phyloP scores from a whole-genome alignment of 1,140 invertebrate genomes.

The Samia ricini region DNA sequence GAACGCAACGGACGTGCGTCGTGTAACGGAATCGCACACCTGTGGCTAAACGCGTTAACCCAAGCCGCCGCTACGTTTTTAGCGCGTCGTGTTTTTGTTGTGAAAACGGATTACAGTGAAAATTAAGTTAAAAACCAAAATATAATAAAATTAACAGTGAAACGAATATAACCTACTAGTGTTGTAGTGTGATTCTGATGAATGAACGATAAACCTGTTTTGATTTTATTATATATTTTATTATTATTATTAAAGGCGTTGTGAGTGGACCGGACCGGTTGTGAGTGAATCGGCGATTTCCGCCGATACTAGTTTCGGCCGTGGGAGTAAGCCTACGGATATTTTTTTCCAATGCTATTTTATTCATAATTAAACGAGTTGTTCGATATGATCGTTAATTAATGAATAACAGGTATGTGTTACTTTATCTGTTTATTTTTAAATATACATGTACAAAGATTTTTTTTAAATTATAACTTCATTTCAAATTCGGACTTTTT shows the following conservation, averaged over 20 bases:
- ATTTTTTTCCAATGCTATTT: slow-evolving; percentile 6
- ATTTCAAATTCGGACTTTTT: not conserved
- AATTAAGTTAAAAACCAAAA: not conserved
- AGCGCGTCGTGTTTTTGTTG: slow-evolving; percentile 12
- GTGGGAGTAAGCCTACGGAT: slow-evolving; percentile 28
- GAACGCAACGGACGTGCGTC: slow-evolving; percentile 31
- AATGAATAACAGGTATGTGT: not conserved
- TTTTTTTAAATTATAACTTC: no score
- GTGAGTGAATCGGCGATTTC: slow-evolving; percentile 33
- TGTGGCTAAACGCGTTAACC: slow-evolving; percentile 31
- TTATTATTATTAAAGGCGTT: slow-evolving; percentile 6
- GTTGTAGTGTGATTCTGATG: not conserved
- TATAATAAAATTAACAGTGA: not conserved
- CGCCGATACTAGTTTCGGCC: slow-evolving; percentile 25
- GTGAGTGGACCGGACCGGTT: no score
- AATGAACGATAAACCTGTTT: not conserved
- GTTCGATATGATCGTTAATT: not conserved
- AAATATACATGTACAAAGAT: not conserved
- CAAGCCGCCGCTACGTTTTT: not conserved
- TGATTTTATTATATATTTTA: not conserved
- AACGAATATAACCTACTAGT: not conserved
- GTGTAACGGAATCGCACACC: slow-evolving; percentile 30
- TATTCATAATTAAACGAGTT: not conserved
- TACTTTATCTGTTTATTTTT: not conserved
- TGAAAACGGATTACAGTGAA: slow-evolving; percentile 52